Evolutionary conservation across 2,888 invertebrate species (phyloP), one percentile per base, ranked within the genome.

Genomic region (Pachliopta kotzebuea): DNA sequence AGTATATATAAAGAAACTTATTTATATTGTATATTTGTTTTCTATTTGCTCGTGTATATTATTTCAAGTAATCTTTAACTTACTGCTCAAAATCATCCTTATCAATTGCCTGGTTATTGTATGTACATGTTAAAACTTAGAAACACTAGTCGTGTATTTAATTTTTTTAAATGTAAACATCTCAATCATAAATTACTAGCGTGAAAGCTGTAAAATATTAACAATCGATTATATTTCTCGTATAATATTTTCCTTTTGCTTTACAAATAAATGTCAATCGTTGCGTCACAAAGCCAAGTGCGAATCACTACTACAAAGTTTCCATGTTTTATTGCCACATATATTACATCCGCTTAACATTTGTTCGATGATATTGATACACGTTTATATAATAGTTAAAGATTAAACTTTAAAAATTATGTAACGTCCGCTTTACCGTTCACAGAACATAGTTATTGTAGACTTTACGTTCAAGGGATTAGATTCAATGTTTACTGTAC

Each of bases 201-300:
- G 11, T n/a, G n/a, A 45, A n/a, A 45, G n/a, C 45, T n/a, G 45
- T n/a, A 45, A 52, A 23, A 23, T 50, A 7, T 21, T 52, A 52
- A 60, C 31, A 60, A 53, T 60, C 49, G 59, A 23, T 45, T 50
- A 31, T 21, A n/a, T 31, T 45, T 45, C 45, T 45, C 18, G 45
- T 45, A 6, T 45, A 18, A 45, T 45, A 45, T 45, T 45, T 45
- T 45, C 37, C 37, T n/a, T 45, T n/a, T 45, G 45, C 45, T n/a
- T 8, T 1, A 6, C n/a, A 45, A 45, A 21, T 23, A 55, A 61
- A 62, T 62, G 50, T 62, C 56, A 62, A 56, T 49, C 11, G 45
- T 61, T 20, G 56, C 56, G 62, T 62, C 21, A 56, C 14, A 4
- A 37, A 37, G 50, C 50, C 21, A 21, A 52, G 45, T 45, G n/a